Conservation (phyloP, 2,797 vertebrate species). For the Natrix natrix region DNA sequence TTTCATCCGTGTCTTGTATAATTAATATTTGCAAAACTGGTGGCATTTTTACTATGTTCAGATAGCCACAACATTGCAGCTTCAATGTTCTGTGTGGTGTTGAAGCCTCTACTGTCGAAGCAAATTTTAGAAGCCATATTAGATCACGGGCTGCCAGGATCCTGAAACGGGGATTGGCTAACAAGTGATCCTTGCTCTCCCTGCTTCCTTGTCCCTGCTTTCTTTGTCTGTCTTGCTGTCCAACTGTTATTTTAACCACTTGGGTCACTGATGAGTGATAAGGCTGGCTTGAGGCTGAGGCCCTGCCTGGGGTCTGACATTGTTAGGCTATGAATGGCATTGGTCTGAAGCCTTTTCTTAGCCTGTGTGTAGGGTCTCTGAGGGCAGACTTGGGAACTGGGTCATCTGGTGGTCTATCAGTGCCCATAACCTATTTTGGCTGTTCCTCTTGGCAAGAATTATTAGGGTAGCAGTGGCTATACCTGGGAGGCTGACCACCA, state of each 20-base stretch:
- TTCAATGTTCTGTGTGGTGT: slow-evolving; percentile 57
- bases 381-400: not conserved
- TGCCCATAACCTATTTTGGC: not conserved
- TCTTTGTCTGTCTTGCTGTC: not conserved
- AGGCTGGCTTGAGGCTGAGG: not conserved
- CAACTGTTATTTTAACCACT: not conserved
- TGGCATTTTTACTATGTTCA: slow-evolving; percentile 32
- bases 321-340: not conserved
- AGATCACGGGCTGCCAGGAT: slow-evolving; percentile 57
- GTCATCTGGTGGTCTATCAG: not conserved
- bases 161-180: slow-evolving; percentile 30
- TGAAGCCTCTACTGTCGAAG: slow-evolving; percentile 56
- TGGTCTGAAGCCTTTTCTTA: not conserved
- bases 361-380: not conserved
- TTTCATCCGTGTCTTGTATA: slow-evolving; percentile 48
- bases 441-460: not conserved
- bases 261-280: not conserved
- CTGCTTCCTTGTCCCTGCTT: not conserved
- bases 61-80: slow-evolving; percentile 52
- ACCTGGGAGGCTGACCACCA: not conserved
- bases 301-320: not conserved
- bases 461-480: not conserved
- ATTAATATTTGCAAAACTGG: slow-evolving; percentile 27
- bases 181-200: slow-evolving; percentile 47
- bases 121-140: slow-evolving; percentile 77